Percentiles rank a stretch among this genome's conserved stretches.
Evolutionary conservation across 2,113 vertebrate genomes (phyloP).

Genomic region (Tamias sibiricus): DNA sequence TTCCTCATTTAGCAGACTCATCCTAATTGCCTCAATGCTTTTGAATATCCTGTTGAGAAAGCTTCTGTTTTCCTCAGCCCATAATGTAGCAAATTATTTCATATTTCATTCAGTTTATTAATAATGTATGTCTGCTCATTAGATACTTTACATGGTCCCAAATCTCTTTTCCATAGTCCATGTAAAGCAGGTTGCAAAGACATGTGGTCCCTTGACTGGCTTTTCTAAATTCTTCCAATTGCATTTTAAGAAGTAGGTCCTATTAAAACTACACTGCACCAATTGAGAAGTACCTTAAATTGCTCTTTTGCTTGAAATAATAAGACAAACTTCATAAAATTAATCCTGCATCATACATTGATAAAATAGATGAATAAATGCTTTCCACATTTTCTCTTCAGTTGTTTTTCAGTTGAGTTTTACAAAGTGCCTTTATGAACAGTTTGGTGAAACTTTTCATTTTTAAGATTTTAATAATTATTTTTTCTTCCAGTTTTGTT

Average conservation of each 20-base stretch:
- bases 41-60: constrained; percentile 50
- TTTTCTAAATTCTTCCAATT: constrained; percentile 29
- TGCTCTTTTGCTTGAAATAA: background rate
- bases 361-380: background rate
- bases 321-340: background rate
- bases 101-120: background rate
- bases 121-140: constrained; percentile 27
- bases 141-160: background rate
- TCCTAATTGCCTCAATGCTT: constrained; percentile 31
- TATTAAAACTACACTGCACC: background rate
- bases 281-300: constrained; percentile 21
- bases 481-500: constrained; percentile 13
- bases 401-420: background rate
- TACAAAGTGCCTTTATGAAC: background rate
- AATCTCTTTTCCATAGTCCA: background rate
- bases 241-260: background rate
- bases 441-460: background rate
- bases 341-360: background rate
- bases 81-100: constrained; percentile 35
- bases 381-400: background rate
- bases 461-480: constrained; percentile 45
- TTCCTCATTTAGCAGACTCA: background rate
- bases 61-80: constrained; percentile 14
- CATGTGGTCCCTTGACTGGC: background rate
- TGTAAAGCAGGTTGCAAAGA: background rate